phyloP scores from a whole-genome alignment of 2,888 invertebrate genomes.

The Resseliella maxima region DNA sequence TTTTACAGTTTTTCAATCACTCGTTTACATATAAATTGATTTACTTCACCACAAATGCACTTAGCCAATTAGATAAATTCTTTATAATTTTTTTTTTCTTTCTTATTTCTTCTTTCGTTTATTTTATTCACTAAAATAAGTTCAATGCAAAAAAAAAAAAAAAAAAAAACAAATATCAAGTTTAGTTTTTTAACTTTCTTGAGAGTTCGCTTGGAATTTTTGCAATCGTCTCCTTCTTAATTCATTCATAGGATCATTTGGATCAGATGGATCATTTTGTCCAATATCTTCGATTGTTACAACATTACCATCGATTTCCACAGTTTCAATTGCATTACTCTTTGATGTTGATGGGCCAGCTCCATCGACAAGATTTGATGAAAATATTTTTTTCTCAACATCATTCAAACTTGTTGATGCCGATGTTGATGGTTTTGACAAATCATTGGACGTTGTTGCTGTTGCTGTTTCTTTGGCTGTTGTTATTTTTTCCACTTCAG shows the following conservation, averaged over 20 bases:
- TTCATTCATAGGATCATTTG: constrained; percentile 66
- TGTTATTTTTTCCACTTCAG: too few species aligned
- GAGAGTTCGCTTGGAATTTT: constrained; percentile 70
- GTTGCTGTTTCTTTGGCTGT: constrained; percentile 29
- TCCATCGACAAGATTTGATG: neutral
- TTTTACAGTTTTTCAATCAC: neutral
- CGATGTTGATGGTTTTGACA: too few species aligned
- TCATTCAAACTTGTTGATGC: neutral
- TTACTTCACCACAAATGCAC: neutral
- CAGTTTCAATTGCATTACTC: neutral
- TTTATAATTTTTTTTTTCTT: neutral
- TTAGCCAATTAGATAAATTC: neutral
- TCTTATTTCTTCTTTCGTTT: neutral
- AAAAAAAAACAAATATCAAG: too few species aligned
- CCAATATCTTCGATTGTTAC: constrained; percentile 66
- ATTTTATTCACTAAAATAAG: neutral
- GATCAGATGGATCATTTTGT: constrained; percentile 63
- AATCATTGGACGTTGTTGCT: neutral
- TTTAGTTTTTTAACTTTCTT: neutral
- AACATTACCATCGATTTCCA: constrained; percentile 61
- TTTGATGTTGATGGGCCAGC: neutral
- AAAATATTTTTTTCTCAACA: neutral
- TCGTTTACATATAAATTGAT: neutral
- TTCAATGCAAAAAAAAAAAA: neutral
- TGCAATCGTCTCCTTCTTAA: constrained; percentile 81